These are phyloP conservation scores for Drosophila macrothrix DNA, from an alignment of 2,888 invertebrate species.

Conservation along the genomic window DNA sequence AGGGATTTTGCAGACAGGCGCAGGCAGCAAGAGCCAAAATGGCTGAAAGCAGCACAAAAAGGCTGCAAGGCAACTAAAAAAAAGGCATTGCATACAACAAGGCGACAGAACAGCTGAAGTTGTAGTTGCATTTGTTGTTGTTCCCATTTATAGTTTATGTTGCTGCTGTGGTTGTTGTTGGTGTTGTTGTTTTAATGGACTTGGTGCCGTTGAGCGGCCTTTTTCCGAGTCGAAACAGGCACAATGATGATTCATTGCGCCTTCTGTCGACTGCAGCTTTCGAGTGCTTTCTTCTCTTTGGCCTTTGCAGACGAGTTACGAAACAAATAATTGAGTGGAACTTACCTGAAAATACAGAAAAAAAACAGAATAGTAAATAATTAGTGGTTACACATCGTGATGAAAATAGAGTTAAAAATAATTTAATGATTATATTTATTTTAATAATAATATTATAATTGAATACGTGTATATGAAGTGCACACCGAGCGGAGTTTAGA, in stretches of 20 bases:
- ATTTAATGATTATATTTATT: neutral
- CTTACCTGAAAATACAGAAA: constrained; percentile 60
- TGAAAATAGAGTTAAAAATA: neutral
- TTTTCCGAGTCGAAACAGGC: constrained; percentile 24
- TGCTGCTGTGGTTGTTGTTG: constrained; percentile 1
- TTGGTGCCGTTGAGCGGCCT: constrained; percentile 46
- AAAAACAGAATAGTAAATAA: constrained; percentile 25
- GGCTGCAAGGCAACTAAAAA: constrained; percentile 36
- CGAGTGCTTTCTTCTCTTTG: neutral
- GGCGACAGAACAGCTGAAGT: constrained; percentile 30
- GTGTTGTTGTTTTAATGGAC: constrained; percentile 32
- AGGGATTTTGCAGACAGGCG: neutral
- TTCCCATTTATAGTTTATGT: neutral
- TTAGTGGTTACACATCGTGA: constrained; percentile 36
- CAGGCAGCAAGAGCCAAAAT: constrained; percentile 5
- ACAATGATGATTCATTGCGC: constrained; percentile 52
- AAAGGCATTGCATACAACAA: constrained; percentile 41
- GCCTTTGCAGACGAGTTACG: constrained; percentile 21
- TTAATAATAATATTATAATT: too few species aligned
- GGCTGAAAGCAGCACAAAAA: constrained; percentile 50
- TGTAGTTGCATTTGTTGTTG: neutral
- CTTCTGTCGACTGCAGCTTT: constrained; percentile 14
- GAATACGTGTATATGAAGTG: too few species aligned
- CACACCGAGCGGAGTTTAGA: neutral
- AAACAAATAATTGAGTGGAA: constrained; percentile 10